A percentile compares a stretch with the other conserved stretches of the same genome.
phyloP scores from a whole-genome alignment of 2,113 vertebrate species.

The Tauraco erythrolophus region DNA sequence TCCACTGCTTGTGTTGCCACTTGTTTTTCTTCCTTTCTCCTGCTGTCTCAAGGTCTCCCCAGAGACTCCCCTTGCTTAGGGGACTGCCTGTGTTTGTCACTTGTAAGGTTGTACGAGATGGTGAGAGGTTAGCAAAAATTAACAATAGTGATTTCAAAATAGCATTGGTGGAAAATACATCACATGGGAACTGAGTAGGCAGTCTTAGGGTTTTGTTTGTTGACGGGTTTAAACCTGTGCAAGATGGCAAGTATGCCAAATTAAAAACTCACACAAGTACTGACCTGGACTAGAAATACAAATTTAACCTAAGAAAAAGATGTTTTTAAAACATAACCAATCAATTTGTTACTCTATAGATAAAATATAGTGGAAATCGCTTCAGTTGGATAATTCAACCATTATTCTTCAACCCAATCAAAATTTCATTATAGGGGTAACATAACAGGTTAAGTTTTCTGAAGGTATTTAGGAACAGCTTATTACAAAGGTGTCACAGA shows the following conservation, averaged over 20 bases:
- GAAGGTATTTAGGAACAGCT: background rate
- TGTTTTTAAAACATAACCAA: background rate
- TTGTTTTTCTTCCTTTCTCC: background rate
- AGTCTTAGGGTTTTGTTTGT: background rate
- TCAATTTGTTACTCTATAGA: background rate
- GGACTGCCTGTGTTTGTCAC: background rate
- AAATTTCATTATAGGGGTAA: background rate
- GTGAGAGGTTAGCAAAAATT: background rate
- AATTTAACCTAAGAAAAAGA: background rate
- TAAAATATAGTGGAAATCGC: background rate
- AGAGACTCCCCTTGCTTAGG: background rate
- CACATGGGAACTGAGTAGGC: background rate
- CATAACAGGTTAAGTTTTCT: background rate
- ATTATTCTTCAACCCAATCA: background rate
- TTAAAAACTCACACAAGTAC: background rate
- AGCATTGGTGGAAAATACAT: background rate
- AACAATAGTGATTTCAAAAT: background rate
- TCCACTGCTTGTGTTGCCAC: background rate
- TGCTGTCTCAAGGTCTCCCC: accelerated
- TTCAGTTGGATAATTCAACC: background rate
- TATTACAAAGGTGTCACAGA: background rate
- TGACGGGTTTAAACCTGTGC: background rate
- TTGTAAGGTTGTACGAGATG: background rate
- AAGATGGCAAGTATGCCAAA: background rate
- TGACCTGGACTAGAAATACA: background rate